Percentiles rank a stretch among this genome's conserved stretches.
phyloP scores from a whole-genome alignment of 2,113 vertebrate species.

The Malaclemys terrapin region DNA sequence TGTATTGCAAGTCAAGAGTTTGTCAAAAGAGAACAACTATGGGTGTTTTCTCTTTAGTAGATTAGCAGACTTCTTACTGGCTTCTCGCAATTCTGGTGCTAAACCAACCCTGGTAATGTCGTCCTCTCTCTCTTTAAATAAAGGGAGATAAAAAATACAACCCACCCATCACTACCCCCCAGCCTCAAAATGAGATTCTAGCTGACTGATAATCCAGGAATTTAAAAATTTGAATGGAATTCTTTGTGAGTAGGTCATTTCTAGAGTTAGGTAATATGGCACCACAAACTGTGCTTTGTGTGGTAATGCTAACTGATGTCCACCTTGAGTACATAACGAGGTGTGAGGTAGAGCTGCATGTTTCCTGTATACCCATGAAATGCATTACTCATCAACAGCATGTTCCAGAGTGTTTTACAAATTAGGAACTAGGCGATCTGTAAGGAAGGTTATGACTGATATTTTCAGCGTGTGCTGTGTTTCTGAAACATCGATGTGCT shows the following conservation, averaged over 20 bases:
- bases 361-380: constrained; percentile 5
- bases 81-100: neutral
- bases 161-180: neutral
- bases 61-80: neutral
- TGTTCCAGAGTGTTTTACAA: neutral
- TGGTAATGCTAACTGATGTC: neutral
- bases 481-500: neutral
- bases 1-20: neutral
- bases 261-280: neutral
- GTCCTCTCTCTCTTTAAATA: neutral
- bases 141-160: neutral
- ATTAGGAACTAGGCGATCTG: neutral
- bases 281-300: neutral
- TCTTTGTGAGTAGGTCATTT: accelerated
- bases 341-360: neutral
- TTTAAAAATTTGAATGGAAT: neutral
- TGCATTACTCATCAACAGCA: neutral
- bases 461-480: neutral
- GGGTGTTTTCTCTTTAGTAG: neutral
- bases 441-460: neutral
- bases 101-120: neutral
- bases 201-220: neutral
- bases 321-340: neutral
- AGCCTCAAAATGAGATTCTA: neutral
- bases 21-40: neutral